Evolutionary conservation across 2,113 vertebrate species (phyloP), one percentile per base, ranked within the genome.

Genomic region (Pseudolaguvia tuberculata): DNA sequence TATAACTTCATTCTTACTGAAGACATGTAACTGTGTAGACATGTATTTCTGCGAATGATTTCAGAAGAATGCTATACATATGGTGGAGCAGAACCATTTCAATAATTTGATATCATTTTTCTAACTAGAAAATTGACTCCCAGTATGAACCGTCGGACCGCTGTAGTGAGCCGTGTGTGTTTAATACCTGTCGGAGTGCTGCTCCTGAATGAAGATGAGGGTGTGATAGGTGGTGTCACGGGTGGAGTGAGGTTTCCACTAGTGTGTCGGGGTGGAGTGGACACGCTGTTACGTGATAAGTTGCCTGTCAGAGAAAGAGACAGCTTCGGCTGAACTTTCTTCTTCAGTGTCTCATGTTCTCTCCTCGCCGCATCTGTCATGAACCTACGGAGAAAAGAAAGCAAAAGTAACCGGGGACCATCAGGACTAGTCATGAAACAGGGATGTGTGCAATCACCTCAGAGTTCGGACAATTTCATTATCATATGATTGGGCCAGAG

Each of bases 231-330:
- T 0, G 97, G 97, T 14, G 97, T 99, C 84, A 99, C 96, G 0
- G 97, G 97, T 58, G 97, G 96, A 63, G 97, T 98, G 90, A 98
- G 96, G 93, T 94, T 98, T 85, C 96, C 96, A 57, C 93, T 96
- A 91, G 92, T 91, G 86, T 98, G 97, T 76, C 96, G 93, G 35
- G 95, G 94, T 2, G 95, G 95, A 21, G 95, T 94, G 86, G 94
- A 92, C 84, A 97, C 90, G 84, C 91, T 93, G 85, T 91, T 92
- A 81, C 96, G 95, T 58, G 92, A 93, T 85, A 96, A 91, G 10
- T 87, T 91, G 76, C 93, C 93, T 75, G 93, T 93, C 84, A 97
- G 86, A 63, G 94, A 93, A 86, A 96, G 87, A 11, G 94, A 95
- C 70, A 98, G 90, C 87, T 98, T 99, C 0, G 96, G 95, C 87